Evolutionary conservation across 2,888 invertebrate species (phyloP).

Genomic region (Catotricha subobsoleta): DNA sequence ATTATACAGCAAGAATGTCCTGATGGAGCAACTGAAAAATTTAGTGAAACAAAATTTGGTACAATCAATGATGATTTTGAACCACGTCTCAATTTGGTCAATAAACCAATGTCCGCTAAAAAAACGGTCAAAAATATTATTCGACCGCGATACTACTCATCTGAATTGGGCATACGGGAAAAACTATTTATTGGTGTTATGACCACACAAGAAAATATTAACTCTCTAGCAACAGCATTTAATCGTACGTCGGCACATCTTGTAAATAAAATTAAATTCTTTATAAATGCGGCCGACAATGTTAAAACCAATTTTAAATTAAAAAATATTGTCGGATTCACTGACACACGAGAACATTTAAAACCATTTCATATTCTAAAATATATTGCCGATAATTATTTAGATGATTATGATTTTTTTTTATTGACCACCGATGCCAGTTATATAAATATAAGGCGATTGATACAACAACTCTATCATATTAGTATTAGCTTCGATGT

Average conservation of each 20-base stretch:
- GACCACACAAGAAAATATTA: slow-evolving; percentile 53
- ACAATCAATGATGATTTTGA: slow-evolving; percentile 28
- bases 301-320: slow-evolving; percentile 34
- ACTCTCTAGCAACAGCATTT: slow-evolving; percentile 59
- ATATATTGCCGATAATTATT: slow-evolving; percentile 74
- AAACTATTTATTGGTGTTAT: slow-evolving; percentile 76
- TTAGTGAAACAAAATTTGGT: slow-evolving; percentile 10
- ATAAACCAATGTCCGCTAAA: slow-evolving; percentile 29
- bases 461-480: slow-evolving; percentile 51
- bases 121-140: slow-evolving; percentile 42
- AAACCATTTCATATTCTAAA: slow-evolving; percentile 77
- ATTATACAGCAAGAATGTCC: slow-evolving; percentile 29
- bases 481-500: slow-evolving; percentile 74
- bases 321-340: slow-evolving; percentile 71
- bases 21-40: slow-evolving; percentile 13
- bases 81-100: slow-evolving; percentile 28
- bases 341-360: slow-evolving; percentile 55
- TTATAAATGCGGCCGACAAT: slow-evolving; percentile 45
- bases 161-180: slow-evolving; percentile 83
- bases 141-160: slow-evolving; percentile 83
- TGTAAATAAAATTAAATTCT: slow-evolving; percentile 68
- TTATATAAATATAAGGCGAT: slow-evolving; percentile 62
- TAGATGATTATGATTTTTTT: slow-evolving; percentile 85
- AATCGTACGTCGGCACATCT: slow-evolving; percentile 75
- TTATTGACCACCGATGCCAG: slow-evolving; percentile 69